Evolutionary conservation across 2,113 vertebrate species (phyloP).

Genomic region (Tyto alba): DNA sequence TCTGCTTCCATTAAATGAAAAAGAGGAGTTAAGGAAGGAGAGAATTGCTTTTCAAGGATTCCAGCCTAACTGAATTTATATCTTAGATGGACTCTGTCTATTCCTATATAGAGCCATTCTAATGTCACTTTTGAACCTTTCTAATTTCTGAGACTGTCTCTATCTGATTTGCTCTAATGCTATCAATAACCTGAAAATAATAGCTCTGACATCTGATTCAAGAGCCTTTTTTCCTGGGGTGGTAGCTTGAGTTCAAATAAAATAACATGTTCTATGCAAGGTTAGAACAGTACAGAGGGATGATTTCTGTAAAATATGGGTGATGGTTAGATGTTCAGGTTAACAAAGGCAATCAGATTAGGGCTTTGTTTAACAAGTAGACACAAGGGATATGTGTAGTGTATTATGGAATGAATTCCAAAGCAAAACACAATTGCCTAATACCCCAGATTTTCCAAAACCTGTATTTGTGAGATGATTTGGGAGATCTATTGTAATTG

Average conservation of each 20-base stretch:
- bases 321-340: background rate
- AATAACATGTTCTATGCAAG: background rate
- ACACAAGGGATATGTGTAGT: background rate
- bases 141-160: background rate
- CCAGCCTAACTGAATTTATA: background rate
- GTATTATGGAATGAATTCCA: background rate
- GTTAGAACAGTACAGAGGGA: background rate
- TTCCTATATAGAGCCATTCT: background rate
- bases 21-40: background rate
- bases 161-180: background rate
- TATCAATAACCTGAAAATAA: background rate
- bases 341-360: background rate
- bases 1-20: background rate
- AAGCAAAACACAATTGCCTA: background rate
- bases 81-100: background rate
- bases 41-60: background rate
- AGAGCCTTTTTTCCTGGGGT: background rate
- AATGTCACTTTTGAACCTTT: background rate
- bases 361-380: background rate
- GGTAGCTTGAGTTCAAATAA: background rate
- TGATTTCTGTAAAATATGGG: background rate
- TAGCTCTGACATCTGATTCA: background rate
- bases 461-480: background rate
- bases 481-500: background rate
- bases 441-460: background rate